Base-by-base conservation (phyloP, 2,113 vertebrate species). In the Datnioides undecimradiatus region DNA sequence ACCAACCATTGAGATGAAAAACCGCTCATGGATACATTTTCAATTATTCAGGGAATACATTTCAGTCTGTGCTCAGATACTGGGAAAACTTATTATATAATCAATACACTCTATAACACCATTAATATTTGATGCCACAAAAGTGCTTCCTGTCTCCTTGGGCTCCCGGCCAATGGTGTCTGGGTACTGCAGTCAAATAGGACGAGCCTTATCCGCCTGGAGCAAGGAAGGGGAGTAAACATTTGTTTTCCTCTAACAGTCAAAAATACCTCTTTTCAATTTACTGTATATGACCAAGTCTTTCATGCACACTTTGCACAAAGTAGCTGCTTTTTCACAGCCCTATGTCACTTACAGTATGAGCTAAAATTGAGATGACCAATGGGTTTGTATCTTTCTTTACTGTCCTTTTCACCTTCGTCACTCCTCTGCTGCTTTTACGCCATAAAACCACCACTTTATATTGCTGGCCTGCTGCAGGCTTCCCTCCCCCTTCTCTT, bases 41-140 rank as follows among this genome's bases (percentile, higher is more conserved):
- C 90, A 93, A 93, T 93, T 94, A 94, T 94, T 94, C 91, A 92
- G 91, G 87, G 93, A 91, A 93, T 93, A 92, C 87, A 91, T 94
- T 92, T 93, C 86, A 87, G 92, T 82, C 76, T n/a, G 83, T 73
- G 84, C 89, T 89, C 85, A 73, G 88, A 90, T 89, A 88, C 90
- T 89, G 88, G 90, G 89, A 91, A 92, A 91, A 92, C 81, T 82
- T 92, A 93, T 93, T 93, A 93, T 94, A 93, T 92, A 94, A 94
- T 94, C 93, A 92, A 94, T 94, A 94, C 90, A 90, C 90, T 93
- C 92, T 92, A 93, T 92, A 92, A 86, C 58, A 52, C 78, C 90
- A 88, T 94, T 90, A 93, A 94, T 94, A 93, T 93, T 94, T 92
- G 82, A 94, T 90, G 90, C 81, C 83, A 78, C 88, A 84, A 92